These are phyloP conservation scores for Polyommatus iphigenia DNA, from an alignment of 2,888 invertebrate genomes.

Conservation along the genomic window DNA sequence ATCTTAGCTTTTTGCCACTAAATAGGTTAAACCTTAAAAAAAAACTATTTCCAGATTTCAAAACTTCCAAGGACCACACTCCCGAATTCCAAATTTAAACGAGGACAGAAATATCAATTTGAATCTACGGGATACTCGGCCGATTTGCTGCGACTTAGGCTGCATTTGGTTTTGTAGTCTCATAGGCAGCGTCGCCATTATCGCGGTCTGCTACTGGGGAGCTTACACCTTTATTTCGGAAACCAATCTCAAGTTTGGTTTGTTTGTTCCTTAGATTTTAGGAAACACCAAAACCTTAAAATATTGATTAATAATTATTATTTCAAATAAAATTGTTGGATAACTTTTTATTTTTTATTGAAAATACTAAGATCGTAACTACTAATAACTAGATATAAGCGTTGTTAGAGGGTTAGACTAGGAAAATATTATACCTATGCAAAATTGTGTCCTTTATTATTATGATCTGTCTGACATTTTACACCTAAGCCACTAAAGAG, in stretches of 20 bases:
- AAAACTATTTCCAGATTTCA: slow-evolving; percentile 39
- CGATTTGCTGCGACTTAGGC: slow-evolving; percentile 57
- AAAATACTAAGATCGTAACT: no score
- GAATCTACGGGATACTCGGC: slow-evolving; percentile 46
- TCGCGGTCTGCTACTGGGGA: slow-evolving; percentile 62
- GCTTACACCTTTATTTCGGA: slow-evolving; percentile 59
- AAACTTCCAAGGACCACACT: slow-evolving; percentile 26
- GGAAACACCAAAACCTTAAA: no score
- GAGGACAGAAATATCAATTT: neutral
- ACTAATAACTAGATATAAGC: no score
- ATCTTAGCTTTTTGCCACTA: neutral
- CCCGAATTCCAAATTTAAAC: neutral
- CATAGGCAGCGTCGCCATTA: slow-evolving; percentile 52
- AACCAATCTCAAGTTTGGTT: slow-evolving; percentile 64
- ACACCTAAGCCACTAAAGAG: no score
- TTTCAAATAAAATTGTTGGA: neutral
- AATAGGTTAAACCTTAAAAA: neutral
- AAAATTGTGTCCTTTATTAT: no score
- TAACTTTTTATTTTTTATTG: neutral
- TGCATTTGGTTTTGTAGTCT: slow-evolving; percentile 64
- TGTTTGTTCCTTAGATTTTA: slow-evolving; percentile 52
- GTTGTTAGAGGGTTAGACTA: no score
- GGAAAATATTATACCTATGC: no score
- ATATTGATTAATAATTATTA: neutral
- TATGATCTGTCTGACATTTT: no score